Evolutionary conservation across 2,797 vertebrate species (phyloP).

Genomic region (Sebastes glaucus): DNA sequence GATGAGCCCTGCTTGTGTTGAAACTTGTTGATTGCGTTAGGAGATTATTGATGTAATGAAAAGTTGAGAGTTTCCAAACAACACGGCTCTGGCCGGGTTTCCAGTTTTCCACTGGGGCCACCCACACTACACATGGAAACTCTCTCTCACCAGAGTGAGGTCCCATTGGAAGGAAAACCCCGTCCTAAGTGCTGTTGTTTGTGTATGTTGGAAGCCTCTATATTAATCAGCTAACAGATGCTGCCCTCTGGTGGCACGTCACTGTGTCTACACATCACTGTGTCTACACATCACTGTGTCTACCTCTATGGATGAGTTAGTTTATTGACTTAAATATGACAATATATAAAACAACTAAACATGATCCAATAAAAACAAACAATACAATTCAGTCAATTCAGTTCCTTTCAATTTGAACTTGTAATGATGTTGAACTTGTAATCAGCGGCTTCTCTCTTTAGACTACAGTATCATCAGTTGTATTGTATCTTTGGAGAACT

Average conservation of each 20-base stretch:
- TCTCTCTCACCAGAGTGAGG: not conserved
- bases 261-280: not conserved
- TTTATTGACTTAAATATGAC: not conserved
- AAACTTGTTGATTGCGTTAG: not conserved
- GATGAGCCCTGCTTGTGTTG: not conserved
- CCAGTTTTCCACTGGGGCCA: not conserved
- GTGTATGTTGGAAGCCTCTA: not conserved
- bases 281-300: not conserved
- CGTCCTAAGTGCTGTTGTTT: not conserved
- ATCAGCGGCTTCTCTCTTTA: not conserved
- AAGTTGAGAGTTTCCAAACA: not conserved
- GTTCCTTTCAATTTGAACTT: not conserved
- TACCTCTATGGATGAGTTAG: too few species aligned
- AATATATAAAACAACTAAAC: not conserved
- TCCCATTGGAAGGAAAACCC: not conserved
- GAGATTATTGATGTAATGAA: not conserved
- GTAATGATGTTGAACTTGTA: not conserved
- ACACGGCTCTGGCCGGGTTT: not conserved
- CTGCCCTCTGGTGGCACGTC: conserved; percentile 57
- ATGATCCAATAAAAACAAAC: not conserved
- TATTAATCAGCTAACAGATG: not conserved
- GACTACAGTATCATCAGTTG: not conserved
- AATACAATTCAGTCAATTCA: not conserved
- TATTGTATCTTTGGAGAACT: not conserved
- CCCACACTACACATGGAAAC: conserved; percentile 17